Conservation (phyloP, 1,140 invertebrate species). For the Tetragonula clypearis region DNA sequence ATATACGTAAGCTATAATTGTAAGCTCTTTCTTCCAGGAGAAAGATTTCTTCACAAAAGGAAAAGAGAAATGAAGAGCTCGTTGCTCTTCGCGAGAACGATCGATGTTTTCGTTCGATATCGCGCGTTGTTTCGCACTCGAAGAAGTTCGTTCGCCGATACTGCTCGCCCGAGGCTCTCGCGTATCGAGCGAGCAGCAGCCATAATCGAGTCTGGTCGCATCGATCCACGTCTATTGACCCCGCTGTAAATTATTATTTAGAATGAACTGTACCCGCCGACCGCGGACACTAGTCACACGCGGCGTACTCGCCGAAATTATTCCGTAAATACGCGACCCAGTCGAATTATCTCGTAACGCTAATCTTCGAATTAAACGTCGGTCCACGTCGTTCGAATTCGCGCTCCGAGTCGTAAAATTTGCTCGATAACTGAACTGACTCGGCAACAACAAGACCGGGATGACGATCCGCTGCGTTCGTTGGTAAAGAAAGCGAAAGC, state of each 20-base stretch:
- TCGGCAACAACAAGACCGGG: no score
- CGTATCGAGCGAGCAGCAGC: background rate
- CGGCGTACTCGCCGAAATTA: conserved; percentile 9
- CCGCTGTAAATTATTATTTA: conserved; percentile 33
- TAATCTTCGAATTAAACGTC: background rate
- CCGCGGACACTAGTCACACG: conserved; percentile 19
- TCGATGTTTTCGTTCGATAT: background rate
- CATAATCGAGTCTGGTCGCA: conserved; percentile 43
- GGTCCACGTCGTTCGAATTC: background rate
- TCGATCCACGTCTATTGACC: conserved; percentile 37
- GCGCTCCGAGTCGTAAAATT: background rate
- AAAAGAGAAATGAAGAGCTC: background rate
- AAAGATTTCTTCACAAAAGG: no score
- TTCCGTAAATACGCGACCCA: conserved; percentile 10
- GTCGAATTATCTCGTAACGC: conserved; percentile 11
- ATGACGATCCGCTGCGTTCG: no score
- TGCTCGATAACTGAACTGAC: no score
- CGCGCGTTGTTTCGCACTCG: background rate
- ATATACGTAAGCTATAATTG: no score
- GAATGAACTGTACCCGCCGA: conserved; percentile 29
- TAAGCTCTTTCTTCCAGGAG: background rate
- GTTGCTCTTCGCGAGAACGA: background rate
- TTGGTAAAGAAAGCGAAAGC: no score
- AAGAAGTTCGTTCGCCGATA: background rate
- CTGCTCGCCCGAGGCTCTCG: background rate